Conservation (phyloP, 2,113 vertebrate species). For the Callorhinus ursinus region DNA sequence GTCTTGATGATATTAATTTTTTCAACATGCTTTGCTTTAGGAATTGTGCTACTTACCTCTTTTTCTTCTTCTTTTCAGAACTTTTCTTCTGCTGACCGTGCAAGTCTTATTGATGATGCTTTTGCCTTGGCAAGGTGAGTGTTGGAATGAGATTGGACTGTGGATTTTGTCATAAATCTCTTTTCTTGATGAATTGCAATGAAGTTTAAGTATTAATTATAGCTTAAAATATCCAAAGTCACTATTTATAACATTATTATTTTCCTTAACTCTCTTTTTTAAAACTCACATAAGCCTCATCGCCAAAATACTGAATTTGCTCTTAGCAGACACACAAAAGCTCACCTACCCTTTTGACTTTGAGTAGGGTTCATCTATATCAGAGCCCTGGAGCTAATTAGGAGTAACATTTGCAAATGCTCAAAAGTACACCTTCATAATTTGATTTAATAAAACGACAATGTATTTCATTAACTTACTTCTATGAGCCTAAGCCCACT, state of each 20-base stretch:
- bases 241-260: neutral
- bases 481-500: neutral
- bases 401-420: constrained; percentile 21
- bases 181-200: neutral
- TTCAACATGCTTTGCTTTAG: neutral
- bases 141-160: neutral
- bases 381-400: neutral
- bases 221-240: constrained; percentile 6
- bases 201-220: neutral
- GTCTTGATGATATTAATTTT: neutral
- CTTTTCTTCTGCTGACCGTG: constrained; percentile 90
- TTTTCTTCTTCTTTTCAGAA: constrained; percentile 78
- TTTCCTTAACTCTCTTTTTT: neutral
- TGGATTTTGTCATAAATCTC: neutral
- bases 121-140: constrained; percentile 95
- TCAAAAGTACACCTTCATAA: neutral
- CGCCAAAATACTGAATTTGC: neutral
- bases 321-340: neutral
- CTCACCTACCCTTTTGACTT: neutral
- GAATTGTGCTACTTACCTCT: neutral
- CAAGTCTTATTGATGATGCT: constrained; percentile 93
- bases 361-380: neutral
- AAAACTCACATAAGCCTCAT: neutral
- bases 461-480: neutral
- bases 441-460: constrained; percentile 51